Evolutionary conservation across 2,888 invertebrate genomes (phyloP).

Genomic region (Drosophila niveifrons): DNA sequence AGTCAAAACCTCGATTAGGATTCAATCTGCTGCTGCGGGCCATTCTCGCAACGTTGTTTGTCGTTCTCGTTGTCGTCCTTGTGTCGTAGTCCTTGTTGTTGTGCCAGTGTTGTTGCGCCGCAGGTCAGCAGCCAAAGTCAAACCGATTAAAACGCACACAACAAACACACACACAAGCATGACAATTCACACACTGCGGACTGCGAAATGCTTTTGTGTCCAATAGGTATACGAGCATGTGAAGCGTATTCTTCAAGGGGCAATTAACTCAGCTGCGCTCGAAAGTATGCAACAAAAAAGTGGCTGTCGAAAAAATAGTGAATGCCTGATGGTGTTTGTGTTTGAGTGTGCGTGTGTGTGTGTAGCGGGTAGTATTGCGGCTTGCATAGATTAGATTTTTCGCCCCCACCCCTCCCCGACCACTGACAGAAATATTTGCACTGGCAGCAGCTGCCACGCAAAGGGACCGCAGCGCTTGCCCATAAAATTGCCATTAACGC

Average conservation of each 20-base stretch:
- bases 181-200: constrained; percentile 33
- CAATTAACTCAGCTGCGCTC: constrained; percentile 80
- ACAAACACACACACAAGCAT: constrained; percentile 26
- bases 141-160: constrained; percentile 70
- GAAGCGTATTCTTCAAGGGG: constrained; percentile 83
- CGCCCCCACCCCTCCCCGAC: constrained; percentile 18
- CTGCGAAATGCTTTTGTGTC: constrained; percentile 67
- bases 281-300: constrained; percentile 67
- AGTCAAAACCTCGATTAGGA: constrained; percentile 85
- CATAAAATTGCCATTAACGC: constrained; percentile 83
- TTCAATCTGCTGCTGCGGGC: constrained; percentile 81
- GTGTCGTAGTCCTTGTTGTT: constrained; percentile 9
- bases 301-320: constrained; percentile 57
- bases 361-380: constrained; percentile 39
- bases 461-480: constrained; percentile 71
- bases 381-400: constrained; percentile 78
- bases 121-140: constrained; percentile 78
- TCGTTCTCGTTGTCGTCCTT: constrained; percentile 38
- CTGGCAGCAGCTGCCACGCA: constrained; percentile 62
- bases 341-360: constrained; percentile 26
- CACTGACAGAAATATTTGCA: constrained; percentile 64
- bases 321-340: constrained; percentile 5
- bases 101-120: constrained; percentile 45
- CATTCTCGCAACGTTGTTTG: constrained; percentile 60
- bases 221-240: constrained; percentile 55